Conservation (phyloP, 2,888 invertebrate genomes). For the Seira ritae region DNA sequence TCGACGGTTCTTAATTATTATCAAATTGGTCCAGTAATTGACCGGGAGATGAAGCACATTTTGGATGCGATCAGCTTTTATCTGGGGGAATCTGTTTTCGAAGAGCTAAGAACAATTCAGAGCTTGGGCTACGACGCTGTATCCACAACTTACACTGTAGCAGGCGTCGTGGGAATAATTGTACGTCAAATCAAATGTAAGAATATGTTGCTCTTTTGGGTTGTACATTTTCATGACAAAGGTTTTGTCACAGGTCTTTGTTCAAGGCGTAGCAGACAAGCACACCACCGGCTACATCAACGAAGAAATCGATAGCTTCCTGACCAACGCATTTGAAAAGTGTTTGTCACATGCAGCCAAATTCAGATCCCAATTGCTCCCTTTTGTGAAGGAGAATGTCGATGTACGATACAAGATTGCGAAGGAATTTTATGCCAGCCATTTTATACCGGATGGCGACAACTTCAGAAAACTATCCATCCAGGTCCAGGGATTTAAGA, state of each 20-base stretch:
- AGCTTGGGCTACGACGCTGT: slow-evolving; percentile 35
- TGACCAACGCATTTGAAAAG: background rate
- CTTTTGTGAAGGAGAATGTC: background rate
- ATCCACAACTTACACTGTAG: background rate
- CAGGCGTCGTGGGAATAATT: slow-evolving; percentile 12
- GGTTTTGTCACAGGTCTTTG: no score
- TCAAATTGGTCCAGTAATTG: slow-evolving; percentile 21
- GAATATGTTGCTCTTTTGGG: background rate
- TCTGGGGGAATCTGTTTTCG: slow-evolving; percentile 20
- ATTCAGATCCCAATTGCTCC: background rate
- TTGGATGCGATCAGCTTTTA: background rate
- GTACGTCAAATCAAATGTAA: background rate
- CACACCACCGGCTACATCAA: slow-evolving; percentile 37
- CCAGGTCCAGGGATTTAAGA: slow-evolving; percentile 31
- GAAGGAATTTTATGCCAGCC: background rate
- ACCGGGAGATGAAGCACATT: background rate
- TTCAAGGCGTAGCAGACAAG: slow-evolving; percentile 31
- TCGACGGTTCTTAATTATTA: slow-evolving; percentile 36
- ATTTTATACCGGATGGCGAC: slow-evolving; percentile 24
- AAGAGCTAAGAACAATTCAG: slow-evolving; percentile 36
- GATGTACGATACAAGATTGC: slow-evolving; percentile 3
- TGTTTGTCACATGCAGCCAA: background rate
- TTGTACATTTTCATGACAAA: no score
- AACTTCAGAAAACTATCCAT: slow-evolving; percentile 39
- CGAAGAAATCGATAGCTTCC: slow-evolving; percentile 37